Conservation (phyloP, 2,113 vertebrate genomes). For the Odocoileus virginianus region DNA sequence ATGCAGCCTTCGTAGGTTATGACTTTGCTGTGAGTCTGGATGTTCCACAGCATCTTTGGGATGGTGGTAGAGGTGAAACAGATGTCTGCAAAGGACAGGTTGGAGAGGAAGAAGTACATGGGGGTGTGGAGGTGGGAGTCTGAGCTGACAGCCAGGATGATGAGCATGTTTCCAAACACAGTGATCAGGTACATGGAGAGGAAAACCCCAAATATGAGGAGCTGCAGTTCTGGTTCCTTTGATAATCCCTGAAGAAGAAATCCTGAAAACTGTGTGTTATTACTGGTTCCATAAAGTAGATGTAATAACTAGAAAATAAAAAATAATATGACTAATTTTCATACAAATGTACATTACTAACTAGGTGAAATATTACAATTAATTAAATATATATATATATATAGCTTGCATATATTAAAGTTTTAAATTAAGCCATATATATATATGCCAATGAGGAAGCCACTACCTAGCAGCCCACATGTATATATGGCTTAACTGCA, state of each 20-base stretch:
- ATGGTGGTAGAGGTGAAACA: background rate
- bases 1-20: background rate
- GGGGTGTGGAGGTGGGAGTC: background rate
- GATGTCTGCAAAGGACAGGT: background rate
- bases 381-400: no score
- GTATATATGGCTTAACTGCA: no score
- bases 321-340: background rate
- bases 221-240: background rate
- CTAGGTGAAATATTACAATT: background rate
- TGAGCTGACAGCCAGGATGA: background rate
- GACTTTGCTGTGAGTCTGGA: background rate
- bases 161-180: background rate
- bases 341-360: background rate
- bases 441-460: background rate
- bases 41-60: background rate
- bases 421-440: background rate
- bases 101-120: background rate
- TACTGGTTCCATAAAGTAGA: background rate
- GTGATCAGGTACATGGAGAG: background rate
- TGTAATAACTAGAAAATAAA: background rate
- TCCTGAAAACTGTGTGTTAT: background rate
- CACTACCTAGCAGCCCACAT: no score
- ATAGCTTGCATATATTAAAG: background rate
- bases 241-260: background rate
- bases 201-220: background rate